A percentile compares a stretch with the other conserved stretches of the same genome.
phyloP scores from a whole-genome alignment of 2,113 vertebrate species.

The Felis catus region DNA sequence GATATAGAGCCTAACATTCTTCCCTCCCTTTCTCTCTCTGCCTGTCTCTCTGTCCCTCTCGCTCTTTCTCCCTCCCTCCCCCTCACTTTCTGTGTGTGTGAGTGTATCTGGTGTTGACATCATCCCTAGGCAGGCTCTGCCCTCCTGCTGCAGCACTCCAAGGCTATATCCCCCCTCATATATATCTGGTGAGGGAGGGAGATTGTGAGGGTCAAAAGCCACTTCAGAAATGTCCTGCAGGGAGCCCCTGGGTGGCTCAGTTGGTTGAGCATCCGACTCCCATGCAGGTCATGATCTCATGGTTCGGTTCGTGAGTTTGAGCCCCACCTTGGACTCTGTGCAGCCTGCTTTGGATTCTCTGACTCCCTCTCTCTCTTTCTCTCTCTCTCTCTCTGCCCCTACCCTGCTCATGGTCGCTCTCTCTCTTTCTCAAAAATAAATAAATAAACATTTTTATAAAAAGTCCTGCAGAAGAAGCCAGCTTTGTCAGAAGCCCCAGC shows the following conservation, averaged over 20 bases:
- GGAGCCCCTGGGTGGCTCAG: too few relatives aligned
- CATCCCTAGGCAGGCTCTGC: neutral
- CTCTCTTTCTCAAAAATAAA: too few relatives aligned
- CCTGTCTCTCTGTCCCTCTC: neutral
- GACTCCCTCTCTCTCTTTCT: too few relatives aligned
- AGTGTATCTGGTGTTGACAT: neutral
- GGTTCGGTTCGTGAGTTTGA: too few relatives aligned
- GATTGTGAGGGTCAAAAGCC: neutral
- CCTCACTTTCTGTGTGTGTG: fast-evolving
- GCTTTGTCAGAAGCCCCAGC: neutral
- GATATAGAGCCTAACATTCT: neutral
- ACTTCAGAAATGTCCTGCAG: neutral
- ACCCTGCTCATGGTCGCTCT: too few relatives aligned
- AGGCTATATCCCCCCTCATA: neutral
- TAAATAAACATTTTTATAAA: neutral
- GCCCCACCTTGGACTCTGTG: too few relatives aligned
- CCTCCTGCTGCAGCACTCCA: neutral
- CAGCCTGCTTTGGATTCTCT: too few relatives aligned
- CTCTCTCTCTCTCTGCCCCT: too few relatives aligned
- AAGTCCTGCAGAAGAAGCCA: neutral
- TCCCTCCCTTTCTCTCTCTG: neutral
- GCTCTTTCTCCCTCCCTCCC: neutral
- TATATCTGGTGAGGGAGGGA: neutral
- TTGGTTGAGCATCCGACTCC: too few relatives aligned
- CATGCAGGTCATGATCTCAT: too few relatives aligned